Conservation (phyloP, 53 echinoderm and acorn worm species). For the Henricia sp. region DNA sequence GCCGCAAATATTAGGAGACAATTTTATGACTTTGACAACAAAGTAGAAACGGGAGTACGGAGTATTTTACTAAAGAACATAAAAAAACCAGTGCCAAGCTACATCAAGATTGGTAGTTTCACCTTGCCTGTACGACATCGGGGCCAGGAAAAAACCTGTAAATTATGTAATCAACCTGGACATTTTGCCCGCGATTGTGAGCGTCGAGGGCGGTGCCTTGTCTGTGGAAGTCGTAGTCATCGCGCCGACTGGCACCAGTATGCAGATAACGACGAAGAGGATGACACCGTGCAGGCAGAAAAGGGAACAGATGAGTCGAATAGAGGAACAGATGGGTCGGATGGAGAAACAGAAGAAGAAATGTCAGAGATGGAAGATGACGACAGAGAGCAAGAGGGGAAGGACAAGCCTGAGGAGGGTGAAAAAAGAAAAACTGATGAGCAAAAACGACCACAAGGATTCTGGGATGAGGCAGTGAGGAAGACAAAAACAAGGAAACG, state of each 20-base stretch:
- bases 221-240: not conserved
- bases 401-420: too few species aligned
- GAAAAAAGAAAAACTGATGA: too few species aligned
- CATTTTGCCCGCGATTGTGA: not conserved
- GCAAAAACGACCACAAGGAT: too few species aligned
- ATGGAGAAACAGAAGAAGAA: too few species aligned
- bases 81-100: not conserved
- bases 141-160: constrained; percentile 3
- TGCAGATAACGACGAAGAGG: not conserved
- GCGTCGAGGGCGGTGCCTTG: not conserved
- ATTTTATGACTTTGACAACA: not conserved
- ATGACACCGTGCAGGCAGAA: too few species aligned
- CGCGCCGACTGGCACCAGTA: not conserved
- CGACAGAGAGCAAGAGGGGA: too few species aligned
- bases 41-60: not conserved
- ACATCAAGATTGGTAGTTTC: not conserved
- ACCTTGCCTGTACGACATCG: not conserved
- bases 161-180: not conserved
- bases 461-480: too few species aligned
- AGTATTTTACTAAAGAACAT: not conserved
- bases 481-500: too few species aligned
- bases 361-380: too few species aligned
- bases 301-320: too few species aligned
- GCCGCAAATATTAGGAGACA: not conserved
- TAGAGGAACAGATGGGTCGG: too few species aligned